phyloP scores from a whole-genome alignment of 2,113 vertebrate species.

The Rhinopomastus cyanomelas region DNA sequence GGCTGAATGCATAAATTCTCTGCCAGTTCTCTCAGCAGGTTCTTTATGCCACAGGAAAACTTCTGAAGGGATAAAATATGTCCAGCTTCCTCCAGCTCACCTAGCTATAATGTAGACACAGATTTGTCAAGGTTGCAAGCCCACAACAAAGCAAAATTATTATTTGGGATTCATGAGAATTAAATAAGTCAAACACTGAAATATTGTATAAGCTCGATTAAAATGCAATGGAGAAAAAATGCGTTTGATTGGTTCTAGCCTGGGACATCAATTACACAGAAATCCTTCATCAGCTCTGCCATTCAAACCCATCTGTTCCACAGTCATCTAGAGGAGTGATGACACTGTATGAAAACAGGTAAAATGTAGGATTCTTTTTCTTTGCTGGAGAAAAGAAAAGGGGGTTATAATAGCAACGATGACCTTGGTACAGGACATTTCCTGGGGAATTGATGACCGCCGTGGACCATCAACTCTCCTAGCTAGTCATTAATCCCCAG shows the following conservation, averaged over 20 bases:
- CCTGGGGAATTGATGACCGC: slow-evolving; percentile 33
- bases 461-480: slow-evolving; percentile 31
- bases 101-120: background rate
- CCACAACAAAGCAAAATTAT: background rate
- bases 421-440: slow-evolving; percentile 61
- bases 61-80: slow-evolving; percentile 49
- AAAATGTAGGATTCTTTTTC: slow-evolving; percentile 29
- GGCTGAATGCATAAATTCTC: slow-evolving; percentile 21
- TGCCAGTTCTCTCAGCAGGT: background rate
- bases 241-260: background rate
- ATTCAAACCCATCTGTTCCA: background rate
- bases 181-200: slow-evolving; percentile 26
- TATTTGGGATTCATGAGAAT: background rate
- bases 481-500: slow-evolving; percentile 44
- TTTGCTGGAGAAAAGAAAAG: background rate
- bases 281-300: background rate
- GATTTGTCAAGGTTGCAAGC: background rate
- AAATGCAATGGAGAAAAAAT: background rate
- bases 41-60: slow-evolving; percentile 5
- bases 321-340: background rate
- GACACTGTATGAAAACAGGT: slow-evolving; percentile 13
- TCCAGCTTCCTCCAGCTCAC: background rate
- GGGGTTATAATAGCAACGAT: background rate
- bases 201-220: background rate
- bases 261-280: background rate